Percentiles rank a stretch among this genome's conserved stretches.
Evolutionary conservation across 2,888 invertebrate genomes (phyloP).

Genomic region (Megaustenia siamemsis): DNA sequence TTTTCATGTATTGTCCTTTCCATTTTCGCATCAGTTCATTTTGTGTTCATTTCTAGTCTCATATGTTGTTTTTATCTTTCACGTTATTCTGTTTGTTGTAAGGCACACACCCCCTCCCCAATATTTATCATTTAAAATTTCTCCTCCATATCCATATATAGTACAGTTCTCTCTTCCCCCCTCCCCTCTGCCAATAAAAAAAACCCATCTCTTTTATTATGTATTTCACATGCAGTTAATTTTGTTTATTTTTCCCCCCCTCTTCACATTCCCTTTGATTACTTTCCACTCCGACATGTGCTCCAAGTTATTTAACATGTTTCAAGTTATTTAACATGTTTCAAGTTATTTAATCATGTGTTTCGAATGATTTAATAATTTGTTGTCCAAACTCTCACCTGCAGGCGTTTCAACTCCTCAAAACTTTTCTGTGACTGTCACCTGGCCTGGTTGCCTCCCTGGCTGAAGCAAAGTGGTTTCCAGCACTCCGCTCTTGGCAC

Average conservation of each 20-base stretch:
- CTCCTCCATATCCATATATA: too few relatives aligned
- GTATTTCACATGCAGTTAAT: too few relatives aligned
- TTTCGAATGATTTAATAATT: too few relatives aligned
- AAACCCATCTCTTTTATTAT: too few relatives aligned
- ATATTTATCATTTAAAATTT: too few relatives aligned
- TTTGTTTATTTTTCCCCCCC: background rate
- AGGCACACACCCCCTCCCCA: too few relatives aligned
- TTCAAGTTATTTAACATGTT: background rate
- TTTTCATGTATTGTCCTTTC: too few relatives aligned
- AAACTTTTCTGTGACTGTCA: constrained; percentile 94
- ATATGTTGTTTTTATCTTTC: too few relatives aligned
- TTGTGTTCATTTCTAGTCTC: too few relatives aligned
- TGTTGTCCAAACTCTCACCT: background rate
- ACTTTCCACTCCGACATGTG: background rate
- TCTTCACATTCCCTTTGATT: background rate
- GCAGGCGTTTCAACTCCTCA: constrained; percentile 84
- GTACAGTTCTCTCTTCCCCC: background rate
- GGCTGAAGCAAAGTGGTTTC: constrained; percentile 84
- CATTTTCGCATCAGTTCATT: too few relatives aligned
- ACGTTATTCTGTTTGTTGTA: too few relatives aligned
- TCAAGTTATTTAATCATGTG: background rate
- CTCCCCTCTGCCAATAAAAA: background rate
- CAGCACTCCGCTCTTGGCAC: constrained; percentile 84
- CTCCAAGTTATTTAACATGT: too few relatives aligned
- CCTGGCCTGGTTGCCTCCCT: constrained; percentile 90